These are phyloP conservation scores for Corydoras maculifer DNA, from an alignment of 2,113 vertebrate species.

Conservation along the genomic window DNA sequence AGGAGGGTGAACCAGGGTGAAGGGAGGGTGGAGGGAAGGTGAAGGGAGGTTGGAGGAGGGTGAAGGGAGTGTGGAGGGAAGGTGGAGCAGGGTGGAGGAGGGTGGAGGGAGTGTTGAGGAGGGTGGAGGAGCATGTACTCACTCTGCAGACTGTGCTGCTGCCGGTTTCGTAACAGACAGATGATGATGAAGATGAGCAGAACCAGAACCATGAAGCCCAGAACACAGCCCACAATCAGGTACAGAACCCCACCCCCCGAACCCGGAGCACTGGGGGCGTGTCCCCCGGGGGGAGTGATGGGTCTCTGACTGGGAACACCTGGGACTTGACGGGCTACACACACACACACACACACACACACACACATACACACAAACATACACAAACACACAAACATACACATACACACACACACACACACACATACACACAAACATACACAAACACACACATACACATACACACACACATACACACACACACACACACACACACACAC, in stretches of 20 bases:
- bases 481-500: neutral
- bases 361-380: no score
- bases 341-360: neutral
- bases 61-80: no score
- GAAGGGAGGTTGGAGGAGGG: no score
- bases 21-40: no score
- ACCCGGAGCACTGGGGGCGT: conserved; percentile 59
- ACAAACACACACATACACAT: conserved; percentile 17
- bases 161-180: conserved; percentile 91
- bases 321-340: conserved; percentile 75
- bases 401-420: no score
- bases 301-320: conserved; percentile 64
- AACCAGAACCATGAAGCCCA: conserved; percentile 90
- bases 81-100: no score
- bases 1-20: no score
- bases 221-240: conserved; percentile 84
- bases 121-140: conserved; percentile 51
- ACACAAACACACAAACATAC: no score
- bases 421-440: no score
- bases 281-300: conserved; percentile 68
- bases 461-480: conserved; percentile 47
- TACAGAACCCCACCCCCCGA: conserved; percentile 76
- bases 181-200: conserved; percentile 89
- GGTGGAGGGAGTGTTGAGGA: neutral
- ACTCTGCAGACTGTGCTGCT: conserved; percentile 86